Evolutionary conservation across 2,113 vertebrate species (phyloP).

Genomic region (Hystrix brachyura): DNA sequence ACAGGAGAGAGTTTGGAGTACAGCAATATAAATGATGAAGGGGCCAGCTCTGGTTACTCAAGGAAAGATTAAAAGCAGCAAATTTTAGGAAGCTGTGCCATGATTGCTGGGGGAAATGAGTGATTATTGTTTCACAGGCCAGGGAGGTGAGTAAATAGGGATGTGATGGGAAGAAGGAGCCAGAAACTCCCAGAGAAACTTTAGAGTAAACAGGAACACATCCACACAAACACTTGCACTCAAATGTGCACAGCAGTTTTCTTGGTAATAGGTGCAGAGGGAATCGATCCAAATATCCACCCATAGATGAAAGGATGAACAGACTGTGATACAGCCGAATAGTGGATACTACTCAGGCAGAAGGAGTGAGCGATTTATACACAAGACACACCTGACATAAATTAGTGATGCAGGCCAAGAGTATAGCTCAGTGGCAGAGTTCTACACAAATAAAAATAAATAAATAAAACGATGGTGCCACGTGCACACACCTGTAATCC

Average conservation of each 20-base stretch:
- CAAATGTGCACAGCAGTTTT: not conserved
- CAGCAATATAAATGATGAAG: slow-evolving; percentile 61
- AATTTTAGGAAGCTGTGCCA: not conserved
- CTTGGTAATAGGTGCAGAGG: not conserved
- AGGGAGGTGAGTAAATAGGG: slow-evolving; percentile 19
- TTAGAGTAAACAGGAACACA: not conserved
- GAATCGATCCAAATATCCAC: not conserved
- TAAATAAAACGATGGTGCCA: not conserved
- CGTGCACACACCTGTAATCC: not conserved
- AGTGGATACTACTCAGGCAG: not conserved
- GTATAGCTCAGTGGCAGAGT: not conserved
- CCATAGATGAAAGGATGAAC: not conserved
- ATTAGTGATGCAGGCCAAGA: not conserved
- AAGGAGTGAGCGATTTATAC: not conserved
- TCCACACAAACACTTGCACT: not conserved
- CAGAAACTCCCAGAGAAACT: not conserved
- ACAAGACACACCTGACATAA: not conserved
- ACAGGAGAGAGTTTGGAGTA: slow-evolving; percentile 3
- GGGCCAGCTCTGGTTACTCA: slow-evolving; percentile 7
- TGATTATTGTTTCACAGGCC: not conserved
- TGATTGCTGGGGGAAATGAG: not conserved
- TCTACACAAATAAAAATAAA: not conserved
- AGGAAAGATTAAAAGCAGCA: slow-evolving; percentile 58
- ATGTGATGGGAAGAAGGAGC: not conserved
- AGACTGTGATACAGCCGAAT: not conserved